These are phyloP conservation scores for Eupithecia vulgata DNA, from an alignment of 2,888 invertebrate genomes.

Conservation along the genomic window DNA sequence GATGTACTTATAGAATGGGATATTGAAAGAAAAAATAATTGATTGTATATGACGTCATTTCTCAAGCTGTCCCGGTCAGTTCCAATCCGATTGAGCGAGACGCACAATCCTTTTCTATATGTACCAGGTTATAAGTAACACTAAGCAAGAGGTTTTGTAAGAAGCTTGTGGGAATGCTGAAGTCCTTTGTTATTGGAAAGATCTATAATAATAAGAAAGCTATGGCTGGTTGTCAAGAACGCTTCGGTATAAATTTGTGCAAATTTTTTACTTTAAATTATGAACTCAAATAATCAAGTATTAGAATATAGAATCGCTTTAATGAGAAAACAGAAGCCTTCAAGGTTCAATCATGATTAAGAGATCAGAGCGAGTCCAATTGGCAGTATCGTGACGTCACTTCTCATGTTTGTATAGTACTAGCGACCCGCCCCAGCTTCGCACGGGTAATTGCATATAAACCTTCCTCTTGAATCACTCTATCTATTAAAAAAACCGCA, in stretches of 20 bases:
- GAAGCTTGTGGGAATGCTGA: background rate
- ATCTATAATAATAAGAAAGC: background rate
- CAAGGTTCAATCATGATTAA: constrained; percentile 5
- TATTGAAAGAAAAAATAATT: no score
- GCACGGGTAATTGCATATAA: no score
- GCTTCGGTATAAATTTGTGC: background rate
- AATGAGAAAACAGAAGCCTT: background rate
- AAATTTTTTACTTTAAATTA: background rate
- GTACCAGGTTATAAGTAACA: background rate
- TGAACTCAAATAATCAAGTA: background rate
- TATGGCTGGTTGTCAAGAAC: background rate
- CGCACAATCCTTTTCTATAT: background rate
- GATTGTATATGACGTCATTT: no score
- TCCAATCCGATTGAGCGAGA: background rate
- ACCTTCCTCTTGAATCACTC: no score
- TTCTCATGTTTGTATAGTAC: no score
- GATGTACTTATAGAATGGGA: background rate
- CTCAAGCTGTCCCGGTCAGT: background rate
- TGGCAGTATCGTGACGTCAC: no score
- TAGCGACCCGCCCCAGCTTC: no score
- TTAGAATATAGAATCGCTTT: background rate
- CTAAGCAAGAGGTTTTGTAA: background rate
- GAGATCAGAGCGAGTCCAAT: background rate
- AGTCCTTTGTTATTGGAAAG: background rate
- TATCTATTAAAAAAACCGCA: no score